Evolutionary conservation across 2,888 invertebrate genomes (phyloP).

Genomic region (Sphecodes monilicornis): DNA sequence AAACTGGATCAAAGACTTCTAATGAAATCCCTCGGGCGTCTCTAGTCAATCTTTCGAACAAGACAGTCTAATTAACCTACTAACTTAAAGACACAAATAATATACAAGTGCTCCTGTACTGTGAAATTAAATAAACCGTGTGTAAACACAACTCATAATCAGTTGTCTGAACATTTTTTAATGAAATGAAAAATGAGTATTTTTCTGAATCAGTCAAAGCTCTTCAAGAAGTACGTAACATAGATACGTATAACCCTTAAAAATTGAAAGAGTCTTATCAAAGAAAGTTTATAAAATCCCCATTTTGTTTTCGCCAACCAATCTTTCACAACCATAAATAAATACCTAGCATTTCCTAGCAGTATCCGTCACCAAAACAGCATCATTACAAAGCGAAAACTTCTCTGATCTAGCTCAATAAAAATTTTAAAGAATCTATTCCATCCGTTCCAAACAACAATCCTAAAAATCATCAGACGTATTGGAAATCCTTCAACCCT

Average conservation of each 20-base stretch:
- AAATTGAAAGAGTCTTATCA: neutral
- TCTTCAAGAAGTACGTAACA: neutral
- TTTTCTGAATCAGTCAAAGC: no score
- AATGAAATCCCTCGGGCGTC: neutral
- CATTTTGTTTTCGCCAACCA: neutral
- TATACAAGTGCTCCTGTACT: neutral
- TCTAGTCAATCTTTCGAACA: neutral
- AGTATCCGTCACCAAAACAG: neutral
- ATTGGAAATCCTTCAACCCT: neutral
- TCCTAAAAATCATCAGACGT: neutral
- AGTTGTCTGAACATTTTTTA: no score
- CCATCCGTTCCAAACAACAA: neutral
- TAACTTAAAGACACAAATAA: slow-evolving; percentile 5
- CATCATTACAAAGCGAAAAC: neutral
- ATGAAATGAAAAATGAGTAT: no score
- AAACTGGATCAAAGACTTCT: neutral
- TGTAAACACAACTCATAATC: no score
- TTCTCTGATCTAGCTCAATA: neutral
- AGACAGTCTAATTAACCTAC: neutral
- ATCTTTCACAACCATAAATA: neutral
- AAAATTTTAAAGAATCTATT: neutral
- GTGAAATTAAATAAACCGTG: neutral
- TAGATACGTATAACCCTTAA: neutral
- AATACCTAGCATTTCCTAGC: neutral
- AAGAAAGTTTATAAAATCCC: neutral